Conservation (phyloP, 2,888 invertebrate genomes). For the Physocephala rufipes region DNA sequence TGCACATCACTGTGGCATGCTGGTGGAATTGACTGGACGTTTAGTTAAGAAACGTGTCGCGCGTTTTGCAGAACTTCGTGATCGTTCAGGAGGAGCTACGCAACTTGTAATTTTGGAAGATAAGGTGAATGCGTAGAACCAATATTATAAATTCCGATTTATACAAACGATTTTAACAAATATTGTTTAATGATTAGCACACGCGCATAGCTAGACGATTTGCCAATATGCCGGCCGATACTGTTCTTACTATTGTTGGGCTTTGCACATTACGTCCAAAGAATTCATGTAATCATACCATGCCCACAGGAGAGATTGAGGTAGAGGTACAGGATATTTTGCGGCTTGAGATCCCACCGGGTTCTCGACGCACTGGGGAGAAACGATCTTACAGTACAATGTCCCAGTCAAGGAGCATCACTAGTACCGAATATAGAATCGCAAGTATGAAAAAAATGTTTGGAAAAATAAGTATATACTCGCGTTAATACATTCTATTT, state of each 20-base stretch:
- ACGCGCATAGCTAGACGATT: conserved; percentile 64
- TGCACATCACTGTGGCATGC: conserved; percentile 67
- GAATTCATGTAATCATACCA: conserved; percentile 63
- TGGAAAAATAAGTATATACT: neutral
- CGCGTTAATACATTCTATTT: neutral
- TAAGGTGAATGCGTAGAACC: conserved; percentile 47
- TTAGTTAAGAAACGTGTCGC: conserved; percentile 70
- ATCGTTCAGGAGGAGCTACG: conserved; percentile 72
- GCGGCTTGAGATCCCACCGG: conserved; percentile 55
- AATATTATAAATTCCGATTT: conserved; percentile 13
- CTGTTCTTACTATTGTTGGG: conserved; percentile 63
- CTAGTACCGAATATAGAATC: conserved; percentile 66
- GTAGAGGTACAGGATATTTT: conserved; percentile 64
- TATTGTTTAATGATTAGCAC: conserved; percentile 47
- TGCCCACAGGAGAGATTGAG: conserved; percentile 66
- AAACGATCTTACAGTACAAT: conserved; percentile 64
- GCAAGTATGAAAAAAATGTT: conserved; percentile 57
- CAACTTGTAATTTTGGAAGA: conserved; percentile 68
- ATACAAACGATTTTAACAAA: neutral
- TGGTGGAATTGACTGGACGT: conserved; percentile 72
- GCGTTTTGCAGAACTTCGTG: conserved; percentile 72
- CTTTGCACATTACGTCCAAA: conserved; percentile 60
- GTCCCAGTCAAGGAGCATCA: conserved; percentile 58
- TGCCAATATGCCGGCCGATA: conserved; percentile 64
- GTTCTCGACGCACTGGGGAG: conserved; percentile 55